These are phyloP conservation scores for Scartelaos histophorus DNA, from an alignment of 2,113 vertebrate genomes.

Conservation along the genomic window DNA sequence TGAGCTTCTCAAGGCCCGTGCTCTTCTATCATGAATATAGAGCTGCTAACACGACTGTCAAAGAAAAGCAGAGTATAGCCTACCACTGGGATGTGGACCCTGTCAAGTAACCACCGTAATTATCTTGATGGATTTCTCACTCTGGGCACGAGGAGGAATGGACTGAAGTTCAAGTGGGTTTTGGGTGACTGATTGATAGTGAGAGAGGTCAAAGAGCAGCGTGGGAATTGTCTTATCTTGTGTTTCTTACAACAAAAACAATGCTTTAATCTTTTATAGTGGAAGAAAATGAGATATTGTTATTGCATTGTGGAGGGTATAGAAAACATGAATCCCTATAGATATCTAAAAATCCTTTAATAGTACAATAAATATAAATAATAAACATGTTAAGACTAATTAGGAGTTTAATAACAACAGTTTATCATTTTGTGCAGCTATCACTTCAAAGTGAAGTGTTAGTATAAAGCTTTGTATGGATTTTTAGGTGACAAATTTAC, in stretches of 20 bases:
- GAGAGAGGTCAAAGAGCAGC: conserved; percentile 51
- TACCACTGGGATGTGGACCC: conserved; percentile 17
- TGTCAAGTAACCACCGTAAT: conserved; percentile 30
- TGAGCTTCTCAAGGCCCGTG: conserved; percentile 39
- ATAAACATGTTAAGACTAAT: no score
- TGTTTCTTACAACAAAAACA: conserved; percentile 13
- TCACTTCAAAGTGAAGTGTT: no score
- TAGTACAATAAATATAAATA: no score
- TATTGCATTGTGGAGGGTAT: neutral
- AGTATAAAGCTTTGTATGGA: no score
- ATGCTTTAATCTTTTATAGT: conserved; percentile 30
- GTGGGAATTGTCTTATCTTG: conserved; percentile 15
- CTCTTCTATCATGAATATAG: conserved; percentile 24
- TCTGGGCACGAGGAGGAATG: conserved; percentile 13
- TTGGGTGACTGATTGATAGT: conserved; percentile 41
- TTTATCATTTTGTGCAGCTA: no score
- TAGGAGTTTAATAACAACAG: no score
- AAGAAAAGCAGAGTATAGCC: conserved; percentile 35
- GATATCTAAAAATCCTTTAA: neutral
- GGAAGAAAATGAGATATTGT: neutral
- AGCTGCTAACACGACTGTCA: conserved; percentile 16
- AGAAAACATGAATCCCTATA: neutral
- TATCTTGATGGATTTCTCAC: conserved; percentile 27
- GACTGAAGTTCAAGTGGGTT: conserved; percentile 36
- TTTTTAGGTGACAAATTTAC: no score